Evolutionary conservation across 2,797 vertebrate species (phyloP), one percentile per base, ranked within the genome.

Genomic region (Botia almorhae): DNA sequence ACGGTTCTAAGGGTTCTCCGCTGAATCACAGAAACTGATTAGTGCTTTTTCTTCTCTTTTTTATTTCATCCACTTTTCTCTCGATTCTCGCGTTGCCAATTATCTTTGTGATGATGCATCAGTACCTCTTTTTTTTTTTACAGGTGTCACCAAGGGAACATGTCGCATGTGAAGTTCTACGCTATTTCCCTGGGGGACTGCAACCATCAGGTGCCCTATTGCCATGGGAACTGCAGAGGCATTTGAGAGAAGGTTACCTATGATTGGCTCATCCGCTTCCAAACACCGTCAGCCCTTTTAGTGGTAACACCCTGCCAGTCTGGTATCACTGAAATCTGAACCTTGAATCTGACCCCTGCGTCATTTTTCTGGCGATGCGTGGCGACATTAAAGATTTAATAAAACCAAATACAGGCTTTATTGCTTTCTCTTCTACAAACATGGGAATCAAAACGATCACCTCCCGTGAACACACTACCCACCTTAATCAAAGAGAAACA

Each of bases 161-260:
- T 51, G 19, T 79, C 46, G 23, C 16, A 71, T 64, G 43, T 39
- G 14, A 70, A 61, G 55, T 63, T 43, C 43, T 43, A 53, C 10
- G 11, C 58, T 39, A 21, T 70, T 70, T 51, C 69, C 68, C 46
- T n/a, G 16, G 64, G 58, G 33, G 43, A 43, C 60, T 53, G 46
- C 81, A 77, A 60, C 46, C 48, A 26, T 13, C 80, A 50, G 60
- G 68, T 61, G 21, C 50, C 58, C 58, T 72, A 79, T 79, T 79
- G 68, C 77, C 77, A 79, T 79, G 77, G 77, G 77, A 79, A 79
- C 76, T 78, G 68, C 43, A 63, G n/a, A 69, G 43, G 26, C 39
- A 69, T 69, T 78, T 61, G 55, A 79, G 69, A 64, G 13, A 69
- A 69, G 46, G 77, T 72, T 72, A 79, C 48, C 33, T 72, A 19